phyloP scores from a whole-genome alignment of 2,797 vertebrate genomes.

The Malurus splendens region DNA sequence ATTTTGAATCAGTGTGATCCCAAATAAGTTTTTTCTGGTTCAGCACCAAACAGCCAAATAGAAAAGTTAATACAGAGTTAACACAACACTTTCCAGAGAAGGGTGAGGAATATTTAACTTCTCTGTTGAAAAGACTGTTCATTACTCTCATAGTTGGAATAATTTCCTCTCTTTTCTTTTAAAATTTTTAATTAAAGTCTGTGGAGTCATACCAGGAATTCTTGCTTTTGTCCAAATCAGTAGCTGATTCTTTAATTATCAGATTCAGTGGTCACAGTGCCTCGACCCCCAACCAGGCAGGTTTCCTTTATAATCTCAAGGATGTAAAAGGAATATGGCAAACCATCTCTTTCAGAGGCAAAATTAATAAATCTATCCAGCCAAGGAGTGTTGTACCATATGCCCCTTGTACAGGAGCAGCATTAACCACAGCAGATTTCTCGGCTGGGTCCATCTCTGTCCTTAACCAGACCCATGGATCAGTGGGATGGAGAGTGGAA shows the following conservation, averaged over 20 bases:
- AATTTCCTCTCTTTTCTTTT: background rate
- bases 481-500: fast-evolving
- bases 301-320: background rate
- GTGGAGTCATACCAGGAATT: background rate
- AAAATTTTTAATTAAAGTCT: background rate
- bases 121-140: background rate
- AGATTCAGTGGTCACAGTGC: background rate
- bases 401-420: background rate
- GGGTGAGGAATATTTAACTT: background rate
- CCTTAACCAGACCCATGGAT: background rate
- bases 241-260: background rate
- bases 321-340: background rate
- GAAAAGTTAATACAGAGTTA: background rate
- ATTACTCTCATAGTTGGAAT: background rate
- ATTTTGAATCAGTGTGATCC: background rate
- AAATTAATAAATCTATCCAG: background rate
- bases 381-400: background rate
- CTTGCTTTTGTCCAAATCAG: background rate
- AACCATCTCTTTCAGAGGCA: background rate
- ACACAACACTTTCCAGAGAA: background rate
- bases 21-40: background rate
- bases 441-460: background rate
- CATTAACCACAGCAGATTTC: background rate
- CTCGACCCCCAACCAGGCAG: background rate
- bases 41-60: background rate